Evolutionary conservation across 92 coral and sea anemone genomes (phyloP).

Genomic region (Plumapathes pennacea): DNA sequence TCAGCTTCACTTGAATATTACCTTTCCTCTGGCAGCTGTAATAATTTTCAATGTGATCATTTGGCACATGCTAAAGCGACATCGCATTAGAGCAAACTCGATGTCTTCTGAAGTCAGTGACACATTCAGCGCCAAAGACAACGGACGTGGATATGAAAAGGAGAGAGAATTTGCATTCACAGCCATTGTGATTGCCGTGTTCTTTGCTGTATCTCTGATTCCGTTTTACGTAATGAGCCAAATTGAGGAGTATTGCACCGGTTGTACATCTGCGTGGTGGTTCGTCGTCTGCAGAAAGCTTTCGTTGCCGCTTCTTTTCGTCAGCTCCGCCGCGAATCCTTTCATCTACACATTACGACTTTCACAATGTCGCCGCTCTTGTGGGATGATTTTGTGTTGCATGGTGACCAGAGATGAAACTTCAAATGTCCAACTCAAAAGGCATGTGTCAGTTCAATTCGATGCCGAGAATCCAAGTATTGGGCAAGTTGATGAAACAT

Average conservation of each 20-base stretch:
- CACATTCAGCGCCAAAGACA: not conserved
- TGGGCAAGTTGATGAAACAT: no score
- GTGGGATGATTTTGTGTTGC: no score
- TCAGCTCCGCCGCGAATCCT: constrained; percentile 22
- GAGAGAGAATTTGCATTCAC: constrained; percentile 25
- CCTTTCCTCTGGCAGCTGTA: constrained; percentile 22
- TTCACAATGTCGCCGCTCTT: constrained; percentile 13
- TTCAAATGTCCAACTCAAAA: no score
- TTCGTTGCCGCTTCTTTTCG: constrained; percentile 20
- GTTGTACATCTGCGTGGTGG: constrained; percentile 5
- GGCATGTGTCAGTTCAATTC: no score
- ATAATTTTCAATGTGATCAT: constrained; percentile 8
- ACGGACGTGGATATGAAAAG: constrained; percentile 11
- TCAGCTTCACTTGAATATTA: constrained; percentile 28
- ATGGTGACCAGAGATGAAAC: no score
- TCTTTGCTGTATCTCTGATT: constrained; percentile 6
- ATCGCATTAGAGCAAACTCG: constrained; percentile 4
- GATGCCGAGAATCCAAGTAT: no score
- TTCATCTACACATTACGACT: constrained; percentile 26
- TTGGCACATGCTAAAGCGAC: not conserved
- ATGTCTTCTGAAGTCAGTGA: constrained; percentile 9
- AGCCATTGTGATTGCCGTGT: constrained; percentile 22
- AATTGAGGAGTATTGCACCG: constrained; percentile 19
- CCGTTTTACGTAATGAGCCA: constrained; percentile 18
- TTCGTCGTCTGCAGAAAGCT: constrained; percentile 4